Percentiles rank a stretch among this genome's conserved stretches.
These are phyloP conservation scores for Lithophane ornitopus DNA, from an alignment of 2,888 invertebrate species.

Conservation along the genomic window DNA sequence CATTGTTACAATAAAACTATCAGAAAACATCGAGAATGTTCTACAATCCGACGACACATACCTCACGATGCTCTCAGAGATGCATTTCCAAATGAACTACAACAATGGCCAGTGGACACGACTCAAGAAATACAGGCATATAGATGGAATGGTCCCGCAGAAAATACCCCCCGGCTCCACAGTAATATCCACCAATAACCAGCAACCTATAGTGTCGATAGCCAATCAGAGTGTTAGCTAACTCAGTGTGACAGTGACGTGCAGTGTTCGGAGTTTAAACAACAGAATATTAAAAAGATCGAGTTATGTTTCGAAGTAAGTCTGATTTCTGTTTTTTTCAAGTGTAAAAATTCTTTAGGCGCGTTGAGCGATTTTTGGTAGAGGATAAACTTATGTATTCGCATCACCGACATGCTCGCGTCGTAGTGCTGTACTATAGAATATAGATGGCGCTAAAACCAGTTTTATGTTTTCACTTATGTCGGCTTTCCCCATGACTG, in stretches of 20 bases:
- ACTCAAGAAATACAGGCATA: slow-evolving; percentile 96
- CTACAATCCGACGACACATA: slow-evolving; percentile 96
- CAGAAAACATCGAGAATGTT: slow-evolving; percentile 97
- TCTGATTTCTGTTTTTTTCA: slow-evolving; percentile 43
- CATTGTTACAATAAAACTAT: slow-evolving; percentile 98
- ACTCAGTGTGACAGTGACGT: slow-evolving; percentile 54
- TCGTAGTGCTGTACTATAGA: too few relatives aligned
- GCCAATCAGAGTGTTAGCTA: slow-evolving; percentile 87
- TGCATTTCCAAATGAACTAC: slow-evolving; percentile 99
- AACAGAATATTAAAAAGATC: slow-evolving; percentile 31
- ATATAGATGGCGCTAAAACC: too few relatives aligned
- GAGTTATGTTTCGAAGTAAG: slow-evolving; percentile 53
- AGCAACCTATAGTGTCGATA: slow-evolving; percentile 85
- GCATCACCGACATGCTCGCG: too few relatives aligned
- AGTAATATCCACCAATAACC: slow-evolving; percentile 83
- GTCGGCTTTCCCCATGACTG: too few relatives aligned
- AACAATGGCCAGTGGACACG: slow-evolving; percentile 99
- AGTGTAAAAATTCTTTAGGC: too few relatives aligned
- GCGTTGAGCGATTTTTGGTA: too few relatives aligned
- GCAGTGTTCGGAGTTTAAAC: slow-evolving; percentile 47
- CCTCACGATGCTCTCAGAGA: slow-evolving; percentile 96
- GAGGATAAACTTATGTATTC: too few relatives aligned
- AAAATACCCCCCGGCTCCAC: slow-evolving; percentile 87
- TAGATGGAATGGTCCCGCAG: slow-evolving; percentile 91
- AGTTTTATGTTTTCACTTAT: too few relatives aligned